phyloP scores from a whole-genome alignment of 1,140 invertebrate species.

The Asobara japonica region DNA sequence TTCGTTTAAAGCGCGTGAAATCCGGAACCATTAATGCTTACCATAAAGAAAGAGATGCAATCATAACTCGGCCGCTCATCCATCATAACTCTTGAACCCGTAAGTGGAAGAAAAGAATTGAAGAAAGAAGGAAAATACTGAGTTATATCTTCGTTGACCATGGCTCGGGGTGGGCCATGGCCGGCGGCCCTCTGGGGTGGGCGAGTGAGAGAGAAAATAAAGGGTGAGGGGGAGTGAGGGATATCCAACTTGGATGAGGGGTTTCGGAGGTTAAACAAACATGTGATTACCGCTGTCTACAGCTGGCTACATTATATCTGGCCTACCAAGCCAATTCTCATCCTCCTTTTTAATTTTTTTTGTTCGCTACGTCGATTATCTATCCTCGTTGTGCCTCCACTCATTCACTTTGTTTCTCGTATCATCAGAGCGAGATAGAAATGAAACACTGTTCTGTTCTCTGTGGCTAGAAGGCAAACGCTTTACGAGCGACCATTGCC shows the following conservation, averaged over 20 bases:
- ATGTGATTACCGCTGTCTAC: conserved; percentile 67
- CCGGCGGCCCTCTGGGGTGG: conserved; percentile 51
- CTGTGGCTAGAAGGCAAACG: conserved; percentile 19
- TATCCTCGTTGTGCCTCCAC: conserved; percentile 26
- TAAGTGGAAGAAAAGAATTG: conserved; percentile 18
- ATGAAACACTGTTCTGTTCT: conserved; percentile 1
- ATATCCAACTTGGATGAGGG: conserved; percentile 58
- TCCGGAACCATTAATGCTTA: conserved; percentile 53
- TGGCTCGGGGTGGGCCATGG: conserved; percentile 60
- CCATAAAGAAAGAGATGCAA: conserved; percentile 42
- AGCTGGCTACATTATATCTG: conserved; percentile 65
- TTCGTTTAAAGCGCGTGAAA: conserved; percentile 60
- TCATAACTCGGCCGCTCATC: conserved; percentile 45
- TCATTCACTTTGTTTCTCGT: conserved; percentile 23
- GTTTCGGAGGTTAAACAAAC: conserved; percentile 68
- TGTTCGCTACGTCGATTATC: conserved; percentile 24
- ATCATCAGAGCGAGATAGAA: conserved; percentile 11
- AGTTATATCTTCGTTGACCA: conserved; percentile 59
- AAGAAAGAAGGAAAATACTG: conserved; percentile 35
- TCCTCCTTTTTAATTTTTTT: neutral
- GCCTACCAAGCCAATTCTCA: conserved; percentile 56
- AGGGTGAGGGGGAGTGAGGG: conserved; percentile 6
- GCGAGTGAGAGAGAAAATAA: conserved; percentile 40
- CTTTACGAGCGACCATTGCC: neutral
- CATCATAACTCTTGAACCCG: conserved; percentile 50